Conservation (phyloP, 2,113 vertebrate genomes). For the Lasiurus borealis region DNA sequence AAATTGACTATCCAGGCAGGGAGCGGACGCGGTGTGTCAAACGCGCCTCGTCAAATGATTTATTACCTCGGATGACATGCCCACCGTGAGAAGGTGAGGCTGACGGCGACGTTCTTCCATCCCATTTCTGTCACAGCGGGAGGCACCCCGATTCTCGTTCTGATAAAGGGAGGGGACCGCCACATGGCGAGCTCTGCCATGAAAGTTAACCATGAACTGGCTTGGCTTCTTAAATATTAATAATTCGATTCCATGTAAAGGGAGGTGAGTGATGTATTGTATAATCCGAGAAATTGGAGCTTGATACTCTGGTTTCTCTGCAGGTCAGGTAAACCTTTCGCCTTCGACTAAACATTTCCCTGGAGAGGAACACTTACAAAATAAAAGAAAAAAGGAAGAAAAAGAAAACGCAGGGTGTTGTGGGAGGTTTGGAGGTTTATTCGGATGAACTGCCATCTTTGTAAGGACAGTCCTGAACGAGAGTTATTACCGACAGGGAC, state of each 20-base stretch:
- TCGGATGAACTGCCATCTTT: not conserved
- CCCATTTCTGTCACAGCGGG: conserved; percentile 46
- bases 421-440: not conserved
- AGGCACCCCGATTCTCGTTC: not conserved
- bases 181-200: not conserved
- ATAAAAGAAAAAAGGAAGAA: too few relatives aligned
- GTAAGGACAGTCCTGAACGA: not conserved
- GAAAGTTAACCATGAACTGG: conserved; percentile 35
- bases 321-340: too few relatives aligned
- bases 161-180: conserved; percentile 48
- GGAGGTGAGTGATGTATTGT: not conserved
- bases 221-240: conserved; percentile 69
- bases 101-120: not conserved
- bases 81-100: conserved; percentile 6
- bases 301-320: not conserved
- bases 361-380: too few relatives aligned
- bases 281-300: conserved; percentile 20
- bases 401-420: not conserved
- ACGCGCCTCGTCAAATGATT: conserved; percentile 30
- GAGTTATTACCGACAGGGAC: not conserved
- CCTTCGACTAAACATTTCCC: too few relatives aligned
- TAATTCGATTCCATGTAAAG: conserved; percentile 13
- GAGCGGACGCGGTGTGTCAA: not conserved
- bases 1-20: not conserved
- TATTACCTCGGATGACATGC: not conserved